Conservation (phyloP, 2,888 invertebrate genomes). For the Oasisia sp. region DNA sequence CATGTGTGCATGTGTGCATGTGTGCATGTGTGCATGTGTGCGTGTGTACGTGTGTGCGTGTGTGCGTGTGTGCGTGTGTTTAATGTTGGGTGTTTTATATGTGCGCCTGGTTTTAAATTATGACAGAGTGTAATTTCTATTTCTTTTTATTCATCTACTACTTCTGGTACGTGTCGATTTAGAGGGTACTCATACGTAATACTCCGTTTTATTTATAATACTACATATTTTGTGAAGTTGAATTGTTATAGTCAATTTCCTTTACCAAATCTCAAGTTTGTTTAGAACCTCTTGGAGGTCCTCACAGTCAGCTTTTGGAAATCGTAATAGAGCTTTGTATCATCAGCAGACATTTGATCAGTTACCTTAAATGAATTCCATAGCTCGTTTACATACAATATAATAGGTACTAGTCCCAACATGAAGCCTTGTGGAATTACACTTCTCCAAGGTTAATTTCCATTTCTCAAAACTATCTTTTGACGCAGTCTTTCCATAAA, state of each 20-base stretch:
- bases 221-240: neutral
- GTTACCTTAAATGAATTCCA: neutral
- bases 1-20: no score
- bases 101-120: neutral
- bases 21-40: no score
- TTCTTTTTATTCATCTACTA: neutral
- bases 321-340: neutral
- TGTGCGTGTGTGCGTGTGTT: no score
- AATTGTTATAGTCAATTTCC: neutral
- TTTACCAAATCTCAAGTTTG: neutral
- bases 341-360: neutral
- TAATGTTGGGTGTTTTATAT: no score
- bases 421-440: neutral
- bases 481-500: neutral
- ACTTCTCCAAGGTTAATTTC: neutral
- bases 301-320: neutral
- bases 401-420: neutral
- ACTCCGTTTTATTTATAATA: neutral
- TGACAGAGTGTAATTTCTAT: neutral
- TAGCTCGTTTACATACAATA: no score
- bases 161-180: neutral
- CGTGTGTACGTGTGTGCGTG: no score
- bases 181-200: neutral
- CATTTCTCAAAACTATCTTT: neutral
- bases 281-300: neutral